phyloP scores from a whole-genome alignment of 2,888 invertebrate species.

The Luperina nickerlii region DNA sequence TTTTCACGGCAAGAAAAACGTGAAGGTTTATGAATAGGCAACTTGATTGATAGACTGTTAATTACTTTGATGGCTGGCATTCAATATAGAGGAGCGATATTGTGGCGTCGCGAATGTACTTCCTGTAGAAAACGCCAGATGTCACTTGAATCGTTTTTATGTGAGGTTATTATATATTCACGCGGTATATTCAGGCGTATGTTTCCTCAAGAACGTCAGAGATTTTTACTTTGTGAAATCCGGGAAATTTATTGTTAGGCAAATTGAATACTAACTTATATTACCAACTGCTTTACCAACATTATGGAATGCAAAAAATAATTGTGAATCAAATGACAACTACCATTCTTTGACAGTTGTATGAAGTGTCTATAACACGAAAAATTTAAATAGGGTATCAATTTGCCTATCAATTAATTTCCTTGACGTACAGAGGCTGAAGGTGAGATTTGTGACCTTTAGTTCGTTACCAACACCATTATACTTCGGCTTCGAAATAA shows the following conservation, averaged over 20 bases:
- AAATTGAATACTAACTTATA: neutral
- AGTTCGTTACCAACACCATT: neutral
- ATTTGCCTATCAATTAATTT: neutral
- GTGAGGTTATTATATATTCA: neutral
- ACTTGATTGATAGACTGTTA: conserved; percentile 41
- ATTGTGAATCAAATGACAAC: neutral
- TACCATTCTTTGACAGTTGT: neutral
- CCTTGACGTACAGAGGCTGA: neutral
- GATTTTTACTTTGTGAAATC: neutral
- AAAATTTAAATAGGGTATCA: neutral
- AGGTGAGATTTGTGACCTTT: neutral
- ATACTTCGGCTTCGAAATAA: neutral
- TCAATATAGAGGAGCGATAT: neutral
- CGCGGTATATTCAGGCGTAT: neutral
- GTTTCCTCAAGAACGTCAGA: neutral
- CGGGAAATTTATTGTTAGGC: neutral
- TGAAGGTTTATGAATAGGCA: conserved; percentile 16
- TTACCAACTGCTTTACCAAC: no score
- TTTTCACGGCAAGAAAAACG: neutral
- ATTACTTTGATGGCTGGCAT: conserved; percentile 38
- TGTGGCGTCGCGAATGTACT: neutral
- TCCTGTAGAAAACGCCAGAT: neutral
- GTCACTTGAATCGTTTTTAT: conserved; percentile 17
- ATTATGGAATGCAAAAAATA: no score
- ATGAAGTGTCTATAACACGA: neutral